Evolutionary conservation across 2,113 vertebrate species (phyloP).

Genomic region (Macaca mulatta): DNA sequence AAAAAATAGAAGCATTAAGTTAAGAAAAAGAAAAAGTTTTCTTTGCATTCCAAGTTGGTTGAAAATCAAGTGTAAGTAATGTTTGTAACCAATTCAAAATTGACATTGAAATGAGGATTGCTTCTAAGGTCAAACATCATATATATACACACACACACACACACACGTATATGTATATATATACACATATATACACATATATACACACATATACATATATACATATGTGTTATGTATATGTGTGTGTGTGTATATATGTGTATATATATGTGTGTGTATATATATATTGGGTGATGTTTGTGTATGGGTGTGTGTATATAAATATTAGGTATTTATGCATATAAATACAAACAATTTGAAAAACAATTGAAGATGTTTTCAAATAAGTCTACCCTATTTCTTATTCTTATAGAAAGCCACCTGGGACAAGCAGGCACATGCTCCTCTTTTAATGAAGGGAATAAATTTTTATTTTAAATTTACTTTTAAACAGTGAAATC

Average conservation of each 20-base stretch:
- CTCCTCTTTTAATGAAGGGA: not conserved
- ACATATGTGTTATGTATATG: too few relatives aligned
- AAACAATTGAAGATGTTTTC: not conserved
- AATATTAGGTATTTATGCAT: not conserved
- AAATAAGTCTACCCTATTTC: not conserved
- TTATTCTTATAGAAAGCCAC: not conserved
- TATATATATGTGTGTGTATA: too few relatives aligned
- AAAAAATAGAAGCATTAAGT: not conserved
- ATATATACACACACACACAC: too few relatives aligned
- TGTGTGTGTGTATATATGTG: too few relatives aligned
- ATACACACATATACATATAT: too few relatives aligned
- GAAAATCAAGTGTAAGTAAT: not conserved
- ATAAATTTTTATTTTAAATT: constrained; percentile 28
- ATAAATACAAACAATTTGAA: not conserved
- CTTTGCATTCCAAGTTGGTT: not conserved
- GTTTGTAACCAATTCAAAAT: not conserved
- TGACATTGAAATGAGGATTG: not conserved
- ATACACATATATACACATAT: too few relatives aligned
- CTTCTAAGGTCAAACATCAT: not conserved
- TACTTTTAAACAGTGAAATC: constrained; percentile 25
- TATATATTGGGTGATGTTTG: too few relatives aligned
- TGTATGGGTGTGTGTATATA: not conserved
- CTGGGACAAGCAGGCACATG: not conserved
- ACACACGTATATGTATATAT: too few relatives aligned
- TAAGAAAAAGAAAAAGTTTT: not conserved